A percentile compares a stretch with the other conserved stretches of the same genome.
Evolutionary conservation across 2,113 vertebrate genomes (phyloP).

Genomic region (Oreochromis aureus): DNA sequence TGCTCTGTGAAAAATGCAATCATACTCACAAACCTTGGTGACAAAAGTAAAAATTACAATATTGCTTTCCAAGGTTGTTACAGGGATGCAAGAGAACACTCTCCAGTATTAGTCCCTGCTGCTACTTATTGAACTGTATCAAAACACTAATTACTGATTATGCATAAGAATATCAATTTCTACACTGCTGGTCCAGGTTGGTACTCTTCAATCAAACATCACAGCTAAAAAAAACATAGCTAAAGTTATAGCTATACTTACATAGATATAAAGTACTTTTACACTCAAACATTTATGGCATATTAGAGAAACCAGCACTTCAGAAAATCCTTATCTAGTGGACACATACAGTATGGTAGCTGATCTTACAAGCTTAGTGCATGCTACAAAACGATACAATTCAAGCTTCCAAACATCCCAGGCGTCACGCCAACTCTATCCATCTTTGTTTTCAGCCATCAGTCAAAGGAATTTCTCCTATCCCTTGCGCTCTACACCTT

Average conservation of each 20-base stretch:
- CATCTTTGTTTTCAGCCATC: slow-evolving; percentile 19
- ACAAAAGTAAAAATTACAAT: slow-evolving; percentile 11
- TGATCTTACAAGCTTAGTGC: not conserved
- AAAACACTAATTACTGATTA: not conserved
- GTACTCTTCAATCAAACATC: not conserved
- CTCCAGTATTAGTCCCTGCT: not conserved
- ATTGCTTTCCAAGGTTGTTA: not conserved
- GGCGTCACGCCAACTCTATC: not conserved
- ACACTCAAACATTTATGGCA: not conserved
- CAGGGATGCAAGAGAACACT: not conserved
- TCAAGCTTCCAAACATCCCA: not conserved
- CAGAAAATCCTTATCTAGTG: not conserved
- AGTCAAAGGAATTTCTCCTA: not conserved
- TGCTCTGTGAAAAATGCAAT: not conserved
- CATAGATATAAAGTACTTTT: not conserved
- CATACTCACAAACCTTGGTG: not conserved
- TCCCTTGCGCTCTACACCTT: not conserved
- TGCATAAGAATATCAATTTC: not conserved
- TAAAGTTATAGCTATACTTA: not conserved
- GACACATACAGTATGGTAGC: not conserved
- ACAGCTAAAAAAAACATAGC: not conserved
- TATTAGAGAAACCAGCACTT: not conserved
- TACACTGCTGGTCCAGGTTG: not conserved
- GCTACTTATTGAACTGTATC: not conserved
- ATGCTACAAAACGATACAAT: not conserved